phyloP scores from a whole-genome alignment of 2,888 invertebrate species.

The Anodontia alba region DNA sequence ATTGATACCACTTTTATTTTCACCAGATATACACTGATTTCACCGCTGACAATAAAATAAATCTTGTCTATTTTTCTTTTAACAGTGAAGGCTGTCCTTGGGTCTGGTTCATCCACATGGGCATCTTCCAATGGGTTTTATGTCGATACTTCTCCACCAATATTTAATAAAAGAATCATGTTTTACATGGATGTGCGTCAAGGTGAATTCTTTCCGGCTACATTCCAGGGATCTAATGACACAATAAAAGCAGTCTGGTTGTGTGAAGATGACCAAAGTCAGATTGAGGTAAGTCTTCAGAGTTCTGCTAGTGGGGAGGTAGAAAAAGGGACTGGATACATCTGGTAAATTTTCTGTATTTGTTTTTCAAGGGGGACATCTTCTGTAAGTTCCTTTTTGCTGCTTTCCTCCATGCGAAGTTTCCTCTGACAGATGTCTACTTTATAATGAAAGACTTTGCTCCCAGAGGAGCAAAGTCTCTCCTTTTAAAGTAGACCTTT shows the following conservation, averaged over 20 bases:
- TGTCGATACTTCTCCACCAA: conserved; percentile 66
- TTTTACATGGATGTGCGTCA: conserved; percentile 67
- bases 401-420: too few relatives aligned
- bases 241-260: conserved; percentile 69
- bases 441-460: too few relatives aligned
- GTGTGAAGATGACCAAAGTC: conserved; percentile 67
- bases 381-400: too few relatives aligned
- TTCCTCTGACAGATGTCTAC: too few relatives aligned
- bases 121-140: conserved; percentile 68
- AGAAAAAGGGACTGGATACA: not conserved
- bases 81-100: conserved; percentile 69
- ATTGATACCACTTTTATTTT: too few relatives aligned
- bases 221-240: conserved; percentile 64
- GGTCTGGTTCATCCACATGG: conserved; percentile 59
- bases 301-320: not conserved
- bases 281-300: conserved; percentile 60
- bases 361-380: too few relatives aligned
- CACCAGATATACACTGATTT: too few relatives aligned
- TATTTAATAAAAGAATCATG: conserved; percentile 53
- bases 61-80: conserved; percentile 5
- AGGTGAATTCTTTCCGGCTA: conserved; percentile 66
- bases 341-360: too few relatives aligned
- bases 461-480: too few relatives aligned
- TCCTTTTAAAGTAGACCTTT: too few relatives aligned
- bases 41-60: too few relatives aligned